Conservation (phyloP, 2,888 invertebrate genomes). For the Hedya salicella region DNA sequence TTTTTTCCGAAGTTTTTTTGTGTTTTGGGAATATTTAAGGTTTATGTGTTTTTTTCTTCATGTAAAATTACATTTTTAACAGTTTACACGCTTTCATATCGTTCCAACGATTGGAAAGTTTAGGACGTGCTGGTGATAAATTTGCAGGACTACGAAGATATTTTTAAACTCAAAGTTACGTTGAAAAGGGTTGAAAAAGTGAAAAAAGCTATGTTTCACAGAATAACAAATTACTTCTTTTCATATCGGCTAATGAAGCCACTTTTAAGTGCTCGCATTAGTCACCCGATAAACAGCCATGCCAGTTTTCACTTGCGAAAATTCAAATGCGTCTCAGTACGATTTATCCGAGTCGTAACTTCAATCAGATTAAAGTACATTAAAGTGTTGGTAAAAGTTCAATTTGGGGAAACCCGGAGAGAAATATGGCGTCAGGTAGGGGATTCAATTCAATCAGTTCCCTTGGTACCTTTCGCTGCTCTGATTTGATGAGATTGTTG, state of each 20-base stretch:
- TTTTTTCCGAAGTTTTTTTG: too few relatives aligned
- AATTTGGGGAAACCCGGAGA: constrained; percentile 78
- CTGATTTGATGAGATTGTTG: constrained; percentile 84
- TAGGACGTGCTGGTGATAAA: constrained; percentile 1
- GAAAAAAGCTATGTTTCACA: not conserved
- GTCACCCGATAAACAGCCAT: constrained; percentile 23
- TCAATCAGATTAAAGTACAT: constrained; percentile 84
- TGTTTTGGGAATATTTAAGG: too few relatives aligned
- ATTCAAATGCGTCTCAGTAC: constrained; percentile 47
- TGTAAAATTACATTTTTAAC: too few relatives aligned
- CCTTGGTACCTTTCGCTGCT: constrained; percentile 71
- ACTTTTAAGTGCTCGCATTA: constrained; percentile 40
- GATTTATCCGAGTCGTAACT: constrained; percentile 78
- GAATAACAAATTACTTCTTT: constrained; percentile 37
- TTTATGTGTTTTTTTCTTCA: too few relatives aligned
- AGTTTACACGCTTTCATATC: too few relatives aligned
- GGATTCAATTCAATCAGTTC: constrained; percentile 83
- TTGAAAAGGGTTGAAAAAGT: constrained; percentile 8
- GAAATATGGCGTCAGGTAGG: constrained; percentile 79
- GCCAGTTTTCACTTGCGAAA: constrained; percentile 31
- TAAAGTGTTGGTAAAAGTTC: constrained; percentile 81
- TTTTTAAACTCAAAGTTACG: not conserved
- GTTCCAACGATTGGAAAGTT: too few relatives aligned
- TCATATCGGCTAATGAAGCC: constrained; percentile 39
- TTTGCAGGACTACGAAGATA: not conserved